A percentile compares a stretch with the other conserved stretches of the same genome.
Evolutionary conservation across 2,888 invertebrate species (phyloP).

Genomic region (Tenthredo mesomela): DNA sequence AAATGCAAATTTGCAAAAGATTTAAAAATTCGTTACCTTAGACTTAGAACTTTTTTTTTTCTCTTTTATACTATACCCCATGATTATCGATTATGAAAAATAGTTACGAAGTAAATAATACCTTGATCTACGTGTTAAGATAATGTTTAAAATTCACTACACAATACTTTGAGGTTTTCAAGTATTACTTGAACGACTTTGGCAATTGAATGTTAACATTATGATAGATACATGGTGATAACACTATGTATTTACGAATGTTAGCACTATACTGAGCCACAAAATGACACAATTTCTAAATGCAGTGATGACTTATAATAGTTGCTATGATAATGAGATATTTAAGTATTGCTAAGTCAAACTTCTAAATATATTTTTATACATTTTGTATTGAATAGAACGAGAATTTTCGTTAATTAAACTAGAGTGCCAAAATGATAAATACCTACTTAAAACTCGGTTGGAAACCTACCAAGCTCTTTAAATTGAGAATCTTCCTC

Average conservation of each 20-base stretch:
- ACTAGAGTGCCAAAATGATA: conserved; percentile 32
- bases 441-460: background rate
- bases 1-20: conserved; percentile 5
- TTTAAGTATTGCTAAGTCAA: background rate
- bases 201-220: background rate
- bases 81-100: background rate
- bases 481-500: background rate
- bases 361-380: conserved; percentile 30
- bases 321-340: background rate
- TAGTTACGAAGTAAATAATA: background rate
- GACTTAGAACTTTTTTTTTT: background rate
- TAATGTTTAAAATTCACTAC: background rate
- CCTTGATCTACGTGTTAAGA: background rate
- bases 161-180: background rate
- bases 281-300: background rate
- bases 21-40: conserved; percentile 27
- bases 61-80: background rate
- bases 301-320: background rate
- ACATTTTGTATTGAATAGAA: conserved; percentile 2
- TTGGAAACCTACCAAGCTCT: background rate
- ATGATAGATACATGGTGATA: background rate
- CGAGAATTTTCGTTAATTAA: background rate
- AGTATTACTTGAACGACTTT: background rate
- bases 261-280: background rate
- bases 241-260: background rate